Evolutionary conservation across 2,888 invertebrate genomes (phyloP).

Genomic region (Axea sp.): DNA sequence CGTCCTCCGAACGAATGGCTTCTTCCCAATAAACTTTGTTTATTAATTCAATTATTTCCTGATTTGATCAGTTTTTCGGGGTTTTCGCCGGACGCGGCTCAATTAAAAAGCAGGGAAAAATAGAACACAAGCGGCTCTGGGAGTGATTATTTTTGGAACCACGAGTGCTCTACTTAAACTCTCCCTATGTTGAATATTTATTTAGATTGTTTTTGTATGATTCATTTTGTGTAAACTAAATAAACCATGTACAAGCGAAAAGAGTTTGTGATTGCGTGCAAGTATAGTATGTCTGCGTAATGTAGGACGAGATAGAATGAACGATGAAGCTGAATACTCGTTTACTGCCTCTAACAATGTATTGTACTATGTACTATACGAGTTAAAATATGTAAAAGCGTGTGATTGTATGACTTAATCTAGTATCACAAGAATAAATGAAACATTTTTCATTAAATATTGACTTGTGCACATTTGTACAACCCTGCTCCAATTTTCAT

Average conservation of each 20-base stretch:
- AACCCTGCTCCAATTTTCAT: no score
- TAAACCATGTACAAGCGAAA: constrained; percentile 46
- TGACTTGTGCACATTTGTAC: no score
- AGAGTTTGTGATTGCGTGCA: neutral
- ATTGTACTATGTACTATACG: constrained; percentile 75
- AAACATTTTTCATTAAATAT: constrained; percentile 41
- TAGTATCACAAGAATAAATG: constrained; percentile 72
- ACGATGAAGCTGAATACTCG: constrained; percentile 48
- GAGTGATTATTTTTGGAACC: neutral
- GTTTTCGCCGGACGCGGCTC: constrained; percentile 48
- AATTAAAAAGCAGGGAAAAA: constrained; percentile 43
- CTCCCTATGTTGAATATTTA: constrained; percentile 71
- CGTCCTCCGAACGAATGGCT: constrained; percentile 10
- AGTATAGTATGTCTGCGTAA: no score
- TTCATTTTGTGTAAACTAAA: constrained; percentile 70
- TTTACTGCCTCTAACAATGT: constrained; percentile 64
- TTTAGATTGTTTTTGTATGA: constrained; percentile 76
- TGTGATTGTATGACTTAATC: constrained; percentile 70
- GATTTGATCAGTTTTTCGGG: constrained; percentile 16
- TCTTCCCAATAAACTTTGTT: constrained; percentile 11
- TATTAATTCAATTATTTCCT: no score
- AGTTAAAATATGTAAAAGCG: constrained; percentile 67
- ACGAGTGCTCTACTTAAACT: constrained; percentile 9
- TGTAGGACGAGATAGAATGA: no score
- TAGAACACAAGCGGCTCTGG: constrained; percentile 3